Conservation (phyloP, 2,797 vertebrate genomes). For the Micropoecilia bifurca region DNA sequence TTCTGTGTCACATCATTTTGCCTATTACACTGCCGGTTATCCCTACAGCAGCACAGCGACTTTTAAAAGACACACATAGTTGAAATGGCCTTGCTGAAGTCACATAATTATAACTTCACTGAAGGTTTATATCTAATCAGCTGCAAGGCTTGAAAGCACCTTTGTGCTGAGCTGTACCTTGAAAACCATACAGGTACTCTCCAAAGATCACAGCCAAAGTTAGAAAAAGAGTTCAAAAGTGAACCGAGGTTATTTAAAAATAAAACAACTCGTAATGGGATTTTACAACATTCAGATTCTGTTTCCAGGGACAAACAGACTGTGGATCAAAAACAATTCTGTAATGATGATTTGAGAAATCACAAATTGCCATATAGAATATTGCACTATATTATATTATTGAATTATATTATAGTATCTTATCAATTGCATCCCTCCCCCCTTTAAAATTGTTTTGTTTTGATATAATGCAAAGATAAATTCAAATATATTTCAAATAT, state of each 20-base stretch:
- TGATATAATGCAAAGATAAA: not conserved
- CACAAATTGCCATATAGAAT: not conserved
- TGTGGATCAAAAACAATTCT: not conserved
- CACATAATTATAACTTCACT: slow-evolving; percentile 4
- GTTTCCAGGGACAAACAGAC: not conserved
- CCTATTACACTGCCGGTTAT: not conserved
- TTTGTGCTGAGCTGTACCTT: not conserved
- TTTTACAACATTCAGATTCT: not conserved
- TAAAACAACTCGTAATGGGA: not conserved
- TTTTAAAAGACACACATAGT: slow-evolving; percentile 22
- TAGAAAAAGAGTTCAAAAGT: not conserved
- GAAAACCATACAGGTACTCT: not conserved
- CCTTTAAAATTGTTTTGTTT: not conserved
- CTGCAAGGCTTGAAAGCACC: not conserved
- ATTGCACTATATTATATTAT: not conserved
- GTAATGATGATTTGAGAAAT: not conserved
- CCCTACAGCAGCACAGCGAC: not conserved
- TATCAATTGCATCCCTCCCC: not conserved
- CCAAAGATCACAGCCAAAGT: not conserved
- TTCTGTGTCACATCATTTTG: not conserved
- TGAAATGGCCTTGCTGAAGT: slow-evolving; percentile 2
- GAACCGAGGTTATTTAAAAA: not conserved
- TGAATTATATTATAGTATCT: no score
- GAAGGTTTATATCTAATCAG: slow-evolving; percentile 5
- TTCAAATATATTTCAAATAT: not conserved